These are phyloP conservation scores for Trigoniulus corallinus DNA, from an alignment of 1,140 invertebrate genomes.

Conservation along the genomic window DNA sequence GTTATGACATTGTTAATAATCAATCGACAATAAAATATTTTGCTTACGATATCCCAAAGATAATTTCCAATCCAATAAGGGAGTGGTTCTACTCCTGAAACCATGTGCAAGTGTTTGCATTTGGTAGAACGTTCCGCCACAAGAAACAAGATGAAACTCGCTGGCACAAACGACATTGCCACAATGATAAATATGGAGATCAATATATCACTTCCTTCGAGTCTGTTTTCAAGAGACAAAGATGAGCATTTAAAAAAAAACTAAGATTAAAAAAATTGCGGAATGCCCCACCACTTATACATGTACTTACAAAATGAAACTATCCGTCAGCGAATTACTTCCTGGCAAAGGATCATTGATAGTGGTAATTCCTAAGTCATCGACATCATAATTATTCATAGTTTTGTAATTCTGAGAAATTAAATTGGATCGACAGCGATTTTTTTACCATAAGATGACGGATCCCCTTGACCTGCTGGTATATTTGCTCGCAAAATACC, in stretches of 20 bases:
- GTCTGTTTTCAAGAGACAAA: constrained; percentile 14
- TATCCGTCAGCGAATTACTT: no score
- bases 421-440: no score
- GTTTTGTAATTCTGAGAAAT: no score
- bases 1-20: no score
- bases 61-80: constrained; percentile 34
- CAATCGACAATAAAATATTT: no score
- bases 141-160: constrained; percentile 38
- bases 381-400: not conserved
- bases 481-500: constrained; percentile 32
- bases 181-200: constrained; percentile 23
- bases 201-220: constrained; percentile 30
- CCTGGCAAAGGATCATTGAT: constrained; percentile 20
- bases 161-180: constrained; percentile 36
- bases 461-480: not conserved
- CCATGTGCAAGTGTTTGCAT: constrained; percentile 41
- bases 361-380: constrained; percentile 22
- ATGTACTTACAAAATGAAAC: no score
- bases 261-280: no score
- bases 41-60: constrained; percentile 40
- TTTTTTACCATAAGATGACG: constrained; percentile 3
- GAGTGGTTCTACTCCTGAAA: constrained; percentile 31
- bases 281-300: no score
- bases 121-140: constrained; percentile 35
- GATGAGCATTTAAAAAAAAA: not conserved